A percentile compares a stretch with the other conserved stretches of the same genome.
Evolutionary conservation across 2,797 vertebrate genomes (phyloP).

Genomic region (Gallirallus australis): DNA sequence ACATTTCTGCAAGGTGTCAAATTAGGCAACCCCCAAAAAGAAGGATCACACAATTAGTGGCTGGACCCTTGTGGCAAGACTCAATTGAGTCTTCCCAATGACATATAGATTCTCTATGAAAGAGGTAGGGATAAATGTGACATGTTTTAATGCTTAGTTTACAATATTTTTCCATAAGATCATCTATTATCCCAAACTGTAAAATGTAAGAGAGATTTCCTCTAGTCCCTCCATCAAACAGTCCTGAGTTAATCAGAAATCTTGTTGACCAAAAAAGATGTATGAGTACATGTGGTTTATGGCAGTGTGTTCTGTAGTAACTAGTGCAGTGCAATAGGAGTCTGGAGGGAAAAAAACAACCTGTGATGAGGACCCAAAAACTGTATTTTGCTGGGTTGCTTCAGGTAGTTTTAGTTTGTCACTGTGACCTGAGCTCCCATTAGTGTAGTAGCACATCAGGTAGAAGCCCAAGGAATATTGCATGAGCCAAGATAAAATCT

Average conservation of each 20-base stretch:
- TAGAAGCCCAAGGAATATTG: neutral
- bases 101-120: neutral
- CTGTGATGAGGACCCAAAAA: neutral
- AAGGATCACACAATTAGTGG: neutral
- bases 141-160: neutral
- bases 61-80: neutral
- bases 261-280: neutral
- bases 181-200: neutral
- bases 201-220: neutral
- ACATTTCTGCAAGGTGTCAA: neutral
- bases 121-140: neutral
- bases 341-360: neutral
- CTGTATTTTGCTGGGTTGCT: rapidly evolving
- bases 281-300: neutral
- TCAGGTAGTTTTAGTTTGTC: neutral
- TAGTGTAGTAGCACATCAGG: neutral
- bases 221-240: neutral
- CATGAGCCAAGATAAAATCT: neutral
- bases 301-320: neutral
- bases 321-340: neutral
- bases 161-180: neutral
- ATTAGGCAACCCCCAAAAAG: neutral
- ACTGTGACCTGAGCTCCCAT: neutral
- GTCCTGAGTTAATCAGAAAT: neutral
- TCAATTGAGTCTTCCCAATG: neutral